Evolutionary conservation across 2,113 vertebrate genomes (phyloP).

Genomic region (Garra rufa): DNA sequence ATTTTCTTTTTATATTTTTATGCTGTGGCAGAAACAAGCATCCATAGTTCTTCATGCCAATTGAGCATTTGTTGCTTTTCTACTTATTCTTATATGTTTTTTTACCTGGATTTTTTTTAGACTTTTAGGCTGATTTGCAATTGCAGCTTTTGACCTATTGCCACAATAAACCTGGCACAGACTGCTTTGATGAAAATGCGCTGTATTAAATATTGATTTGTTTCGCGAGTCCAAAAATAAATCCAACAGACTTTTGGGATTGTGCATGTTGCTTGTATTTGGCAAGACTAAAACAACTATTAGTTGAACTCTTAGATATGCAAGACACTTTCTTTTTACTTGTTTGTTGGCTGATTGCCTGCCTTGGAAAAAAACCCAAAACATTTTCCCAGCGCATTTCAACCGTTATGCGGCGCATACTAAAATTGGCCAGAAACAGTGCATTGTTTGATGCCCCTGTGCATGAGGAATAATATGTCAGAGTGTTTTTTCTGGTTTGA

Average conservation of each 20-base stretch:
- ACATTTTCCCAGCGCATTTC: neutral
- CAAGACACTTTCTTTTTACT: constrained; percentile 13
- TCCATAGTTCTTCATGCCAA: neutral
- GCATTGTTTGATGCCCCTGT: neutral
- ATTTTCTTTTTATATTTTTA: too few species aligned
- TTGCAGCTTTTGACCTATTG: constrained; percentile 10
- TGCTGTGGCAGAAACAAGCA: too few species aligned
- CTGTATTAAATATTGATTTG: constrained; percentile 18
- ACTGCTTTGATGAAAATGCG: neutral
- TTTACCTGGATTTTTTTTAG: neutral
- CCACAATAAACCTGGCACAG: constrained; percentile 10
- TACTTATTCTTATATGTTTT: neutral
- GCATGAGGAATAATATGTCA: constrained; percentile 40
- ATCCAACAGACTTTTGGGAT: neutral
- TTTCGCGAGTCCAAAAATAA: constrained; percentile 1
- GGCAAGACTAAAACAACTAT: constrained; percentile 11
- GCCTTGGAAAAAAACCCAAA: neutral
- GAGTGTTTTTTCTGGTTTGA: constrained; percentile 22
- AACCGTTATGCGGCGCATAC: neutral
- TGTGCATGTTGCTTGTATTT: constrained; percentile 10
- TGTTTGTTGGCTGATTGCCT: constrained; percentile 16
- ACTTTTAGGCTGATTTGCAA: neutral
- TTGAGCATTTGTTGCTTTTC: neutral
- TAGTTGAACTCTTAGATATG: neutral
- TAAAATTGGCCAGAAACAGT: neutral